Percentiles rank a stretch among this genome's conserved stretches.
phyloP scores from a whole-genome alignment of 2,113 vertebrate species.

The Cinclus cinclus region DNA sequence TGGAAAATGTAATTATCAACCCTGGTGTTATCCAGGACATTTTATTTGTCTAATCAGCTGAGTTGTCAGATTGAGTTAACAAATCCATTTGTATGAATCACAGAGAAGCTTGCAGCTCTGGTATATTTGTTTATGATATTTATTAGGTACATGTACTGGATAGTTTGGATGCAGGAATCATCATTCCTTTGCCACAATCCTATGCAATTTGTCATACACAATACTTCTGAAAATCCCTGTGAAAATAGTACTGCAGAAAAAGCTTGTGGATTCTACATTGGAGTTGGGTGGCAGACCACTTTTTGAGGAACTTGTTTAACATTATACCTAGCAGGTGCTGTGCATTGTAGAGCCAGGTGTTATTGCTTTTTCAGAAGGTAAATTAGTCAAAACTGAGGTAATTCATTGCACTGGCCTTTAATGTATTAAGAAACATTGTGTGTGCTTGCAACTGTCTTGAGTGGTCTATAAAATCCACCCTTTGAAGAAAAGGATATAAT shows the following conservation, averaged over 20 bases:
- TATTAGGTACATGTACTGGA: background rate
- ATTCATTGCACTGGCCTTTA: background rate
- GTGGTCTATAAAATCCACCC: background rate
- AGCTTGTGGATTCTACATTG: background rate
- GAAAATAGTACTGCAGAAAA: background rate
- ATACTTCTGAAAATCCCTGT: background rate
- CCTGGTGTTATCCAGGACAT: background rate
- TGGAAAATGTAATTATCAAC: background rate
- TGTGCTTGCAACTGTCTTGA: background rate
- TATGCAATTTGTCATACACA: background rate
- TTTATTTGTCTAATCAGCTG: slow-evolving; percentile 34
- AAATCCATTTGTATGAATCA: slow-evolving; percentile 24
- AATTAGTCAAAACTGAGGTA: background rate
- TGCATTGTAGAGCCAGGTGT: background rate
- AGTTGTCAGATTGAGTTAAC: slow-evolving; percentile 29
- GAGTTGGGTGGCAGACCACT: background rate
- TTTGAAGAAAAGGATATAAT: background rate
- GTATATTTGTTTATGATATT: background rate
- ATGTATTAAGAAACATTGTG: background rate
- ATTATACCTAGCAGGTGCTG: background rate
- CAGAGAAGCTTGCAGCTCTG: background rate
- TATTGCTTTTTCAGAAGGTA: background rate
- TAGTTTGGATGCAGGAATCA: background rate
- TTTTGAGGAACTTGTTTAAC: background rate
- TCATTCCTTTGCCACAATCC: background rate